These are phyloP conservation scores for Hemaris fuciformis DNA, from an alignment of 2,888 invertebrate genomes.

Conservation along the genomic window DNA sequence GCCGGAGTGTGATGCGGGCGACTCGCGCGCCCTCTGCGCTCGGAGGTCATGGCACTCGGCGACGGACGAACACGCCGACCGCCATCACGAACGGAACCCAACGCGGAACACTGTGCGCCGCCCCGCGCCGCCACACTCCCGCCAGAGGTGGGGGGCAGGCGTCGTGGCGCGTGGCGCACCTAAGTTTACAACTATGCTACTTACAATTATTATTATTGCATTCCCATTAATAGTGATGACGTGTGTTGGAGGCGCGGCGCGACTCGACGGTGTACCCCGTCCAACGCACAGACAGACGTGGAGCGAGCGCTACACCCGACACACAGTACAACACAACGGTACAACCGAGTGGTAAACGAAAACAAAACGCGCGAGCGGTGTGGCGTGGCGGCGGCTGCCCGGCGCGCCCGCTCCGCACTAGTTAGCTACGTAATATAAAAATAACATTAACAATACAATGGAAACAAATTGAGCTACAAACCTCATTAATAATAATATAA, in stretches of 20 bases:
- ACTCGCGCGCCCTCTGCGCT: too few relatives aligned
- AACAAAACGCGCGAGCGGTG: too few relatives aligned
- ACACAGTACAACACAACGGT: background rate
- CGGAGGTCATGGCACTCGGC: conserved; percentile 16
- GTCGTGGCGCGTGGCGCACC: background rate
- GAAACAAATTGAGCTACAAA: background rate
- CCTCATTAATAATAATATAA: background rate
- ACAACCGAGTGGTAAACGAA: background rate
- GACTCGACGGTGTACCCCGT: background rate
- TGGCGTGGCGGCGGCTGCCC: background rate
- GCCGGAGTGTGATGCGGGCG: too few relatives aligned
- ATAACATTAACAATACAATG: background rate
- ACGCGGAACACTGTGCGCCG: background rate
- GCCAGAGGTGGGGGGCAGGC: background rate
- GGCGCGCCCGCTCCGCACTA: background rate
- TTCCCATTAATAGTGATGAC: background rate
- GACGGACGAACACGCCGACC: conserved; percentile 4
- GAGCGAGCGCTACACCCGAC: background rate
- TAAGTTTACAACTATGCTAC: background rate
- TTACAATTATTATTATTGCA: background rate
- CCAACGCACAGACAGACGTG: background rate
- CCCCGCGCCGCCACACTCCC: background rate
- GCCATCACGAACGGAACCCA: background rate
- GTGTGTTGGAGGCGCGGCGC: background rate
- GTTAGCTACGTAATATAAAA: too few relatives aligned